Evolutionary conservation across 2,888 invertebrate genomes (phyloP).

Genomic region (Argyra leucocephala): DNA sequence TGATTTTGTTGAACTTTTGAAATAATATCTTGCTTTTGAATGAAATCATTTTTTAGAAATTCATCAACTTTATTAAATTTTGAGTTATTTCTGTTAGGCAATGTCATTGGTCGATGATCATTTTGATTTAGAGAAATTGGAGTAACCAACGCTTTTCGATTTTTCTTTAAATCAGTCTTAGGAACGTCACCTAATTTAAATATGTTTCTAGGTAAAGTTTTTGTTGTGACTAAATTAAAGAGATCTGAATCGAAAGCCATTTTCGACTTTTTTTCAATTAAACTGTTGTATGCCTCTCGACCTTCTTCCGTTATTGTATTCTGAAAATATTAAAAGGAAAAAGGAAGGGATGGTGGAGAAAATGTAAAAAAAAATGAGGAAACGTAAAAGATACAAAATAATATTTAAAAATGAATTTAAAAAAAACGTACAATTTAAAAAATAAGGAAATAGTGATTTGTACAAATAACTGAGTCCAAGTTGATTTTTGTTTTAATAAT

Average conservation of each 20-base stretch:
- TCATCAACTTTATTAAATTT: constrained; percentile 14
- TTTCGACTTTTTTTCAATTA: constrained; percentile 66
- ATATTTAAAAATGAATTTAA: neutral
- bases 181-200: constrained; percentile 22
- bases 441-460: no score
- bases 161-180: constrained; percentile 8
- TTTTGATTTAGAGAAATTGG: constrained; percentile 21
- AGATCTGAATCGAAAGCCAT: constrained; percentile 32
- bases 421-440: no score
- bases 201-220: constrained; percentile 36
- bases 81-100: constrained; percentile 35
- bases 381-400: neutral
- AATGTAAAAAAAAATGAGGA: neutral
- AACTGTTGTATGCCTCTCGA: constrained; percentile 82
- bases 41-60: neutral
- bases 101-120: constrained; percentile 35
- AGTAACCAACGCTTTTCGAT: constrained; percentile 25
- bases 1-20: constrained; percentile 20
- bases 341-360: neutral
- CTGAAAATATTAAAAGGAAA: constrained; percentile 45
- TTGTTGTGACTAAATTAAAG: constrained; percentile 34
- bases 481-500: neutral
- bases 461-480: neutral
- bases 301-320: constrained; percentile 78
- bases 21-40: constrained; percentile 27